Evolutionary conservation across 2,888 invertebrate genomes (phyloP), one percentile per base, ranked within the genome.

Genomic region (Cheiracanthium punctorium): DNA sequence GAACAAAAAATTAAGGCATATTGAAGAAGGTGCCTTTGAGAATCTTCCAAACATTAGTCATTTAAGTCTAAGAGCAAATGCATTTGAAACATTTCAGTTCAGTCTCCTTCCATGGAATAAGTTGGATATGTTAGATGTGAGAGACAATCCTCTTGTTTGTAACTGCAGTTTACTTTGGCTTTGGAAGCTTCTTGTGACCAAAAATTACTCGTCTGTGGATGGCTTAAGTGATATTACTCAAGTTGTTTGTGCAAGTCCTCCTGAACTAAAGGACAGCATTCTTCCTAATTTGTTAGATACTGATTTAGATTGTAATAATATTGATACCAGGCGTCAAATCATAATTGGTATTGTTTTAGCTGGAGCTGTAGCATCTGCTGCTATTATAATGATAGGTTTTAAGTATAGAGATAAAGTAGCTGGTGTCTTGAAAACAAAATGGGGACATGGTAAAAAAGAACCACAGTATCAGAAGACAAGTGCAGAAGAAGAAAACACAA

Each of bases 111-210:
- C 88, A 28, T 90, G 90, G 90, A 96, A 96, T 91, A 95, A 95
- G 90, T 92, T 97, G 89, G 94, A 94, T 90, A 94, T 94, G 86
- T 93, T 97, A 41, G 94, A 95, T 89, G 93, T 97, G 76, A 95
- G 95, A 41, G 96, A 96, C 37, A 96, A 97, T 92, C 96, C 96
- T 0, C 93, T 97, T 88, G 93, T 94, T 87, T 97, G 97, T 92
- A 97, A 97, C 92, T 97, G 97, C 91, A 96, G 96, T 74, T 92
- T 97, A 86, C 93, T 95, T 88, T 97, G 97, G 97, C 92, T 97
- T 20, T 86, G 87, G 87, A 82, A 88, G 14, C 77, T 86, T 30
- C 33, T 89, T 28, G 75, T 77, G 48, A 58, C 75, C 29, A 84
- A 75, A 29, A 87, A 87, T 73, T 85, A 80, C 33, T 79, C 86